A percentile compares a stretch with the other conserved stretches of the same genome.
phyloP scores from a whole-genome alignment of 2,888 invertebrate species.

The Stenichneumon culpator region DNA sequence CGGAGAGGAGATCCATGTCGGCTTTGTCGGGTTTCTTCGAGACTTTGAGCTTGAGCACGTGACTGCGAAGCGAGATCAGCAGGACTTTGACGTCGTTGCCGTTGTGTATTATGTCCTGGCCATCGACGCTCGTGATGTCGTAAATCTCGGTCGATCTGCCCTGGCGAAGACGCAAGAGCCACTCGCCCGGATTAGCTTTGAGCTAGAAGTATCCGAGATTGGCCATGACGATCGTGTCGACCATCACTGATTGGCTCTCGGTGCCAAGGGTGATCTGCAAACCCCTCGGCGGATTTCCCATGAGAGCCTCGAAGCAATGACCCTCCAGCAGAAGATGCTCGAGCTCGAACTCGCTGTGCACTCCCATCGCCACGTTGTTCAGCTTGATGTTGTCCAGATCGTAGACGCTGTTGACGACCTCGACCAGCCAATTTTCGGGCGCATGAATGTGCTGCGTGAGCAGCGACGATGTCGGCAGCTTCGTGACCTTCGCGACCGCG shows the following conservation, averaged over 20 bases:
- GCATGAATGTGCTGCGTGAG: slow-evolving; percentile 96
- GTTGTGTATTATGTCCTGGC: slow-evolving; percentile 86
- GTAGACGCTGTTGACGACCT: slow-evolving; percentile 96
- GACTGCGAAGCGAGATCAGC: slow-evolving; percentile 94
- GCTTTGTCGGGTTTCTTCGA: slow-evolving; percentile 96
- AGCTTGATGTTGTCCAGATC: slow-evolving; percentile 99
- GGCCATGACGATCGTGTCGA: slow-evolving; percentile 99
- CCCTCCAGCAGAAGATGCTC: slow-evolving; percentile 98
- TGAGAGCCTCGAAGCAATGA: slow-evolving; percentile 97
- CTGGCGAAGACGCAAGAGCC: slow-evolving; percentile 95
- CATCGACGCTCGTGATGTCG: slow-evolving; percentile 89
- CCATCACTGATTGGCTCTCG: slow-evolving; percentile 90
- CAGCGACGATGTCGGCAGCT: slow-evolving; percentile 96
- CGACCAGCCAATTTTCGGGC: slow-evolving; percentile 98
- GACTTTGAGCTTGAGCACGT: slow-evolving; percentile 96
- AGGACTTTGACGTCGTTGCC: slow-evolving; percentile 89
- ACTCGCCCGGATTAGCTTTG: slow-evolving; percentile 99
- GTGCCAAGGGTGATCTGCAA: slow-evolving; percentile 98
- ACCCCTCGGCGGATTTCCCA: slow-evolving; percentile 97
- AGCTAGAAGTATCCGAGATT: slow-evolving; percentile 99
- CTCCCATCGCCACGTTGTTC: slow-evolving; percentile 95
- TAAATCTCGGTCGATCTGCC: slow-evolving; percentile 98
- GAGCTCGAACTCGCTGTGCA: slow-evolving; percentile 97
- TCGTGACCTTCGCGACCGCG: slow-evolving; percentile 94
- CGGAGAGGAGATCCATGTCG: slow-evolving; percentile 93